phyloP scores from a whole-genome alignment of 2,888 invertebrate species.

The Lasioglossum marginatum region DNA sequence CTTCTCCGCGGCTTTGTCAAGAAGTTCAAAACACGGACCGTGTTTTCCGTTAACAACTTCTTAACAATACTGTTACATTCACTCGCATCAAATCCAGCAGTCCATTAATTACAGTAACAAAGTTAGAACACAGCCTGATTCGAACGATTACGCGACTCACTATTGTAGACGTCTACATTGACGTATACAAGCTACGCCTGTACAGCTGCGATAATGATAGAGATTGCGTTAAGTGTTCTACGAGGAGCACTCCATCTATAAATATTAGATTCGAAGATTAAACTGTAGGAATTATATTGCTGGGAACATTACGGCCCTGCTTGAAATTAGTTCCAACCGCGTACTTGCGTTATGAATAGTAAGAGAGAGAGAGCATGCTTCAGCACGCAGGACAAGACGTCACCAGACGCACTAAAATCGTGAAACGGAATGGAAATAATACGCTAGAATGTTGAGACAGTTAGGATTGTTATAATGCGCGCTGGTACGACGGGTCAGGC shows the following conservation, averaged over 20 bases:
- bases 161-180: not conserved
- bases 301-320: constrained; percentile 32
- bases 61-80: too few species aligned
- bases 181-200: not conserved
- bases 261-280: constrained; percentile 37
- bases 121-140: not conserved
- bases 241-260: constrained; percentile 14
- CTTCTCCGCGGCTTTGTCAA: too few species aligned
- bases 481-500: constrained; percentile 31
- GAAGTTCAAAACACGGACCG: too few species aligned
- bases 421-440: constrained; percentile 70
- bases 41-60: too few species aligned
- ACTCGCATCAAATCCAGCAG: not conserved
- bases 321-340: constrained; percentile 60
- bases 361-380: constrained; percentile 22
- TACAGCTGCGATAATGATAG: constrained; percentile 16
- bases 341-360: constrained; percentile 42
- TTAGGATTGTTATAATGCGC: constrained; percentile 60
- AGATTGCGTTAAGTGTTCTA: constrained; percentile 29
- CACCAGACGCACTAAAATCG: constrained; percentile 60
- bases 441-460: constrained; percentile 62
- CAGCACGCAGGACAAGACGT: constrained; percentile 53
- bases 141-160: not conserved
- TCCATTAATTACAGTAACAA: not conserved
- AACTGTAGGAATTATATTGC: constrained; percentile 38